Base-by-base conservation (phyloP, 92 coral and sea anemone species). In the Actinernus sp. region DNA sequence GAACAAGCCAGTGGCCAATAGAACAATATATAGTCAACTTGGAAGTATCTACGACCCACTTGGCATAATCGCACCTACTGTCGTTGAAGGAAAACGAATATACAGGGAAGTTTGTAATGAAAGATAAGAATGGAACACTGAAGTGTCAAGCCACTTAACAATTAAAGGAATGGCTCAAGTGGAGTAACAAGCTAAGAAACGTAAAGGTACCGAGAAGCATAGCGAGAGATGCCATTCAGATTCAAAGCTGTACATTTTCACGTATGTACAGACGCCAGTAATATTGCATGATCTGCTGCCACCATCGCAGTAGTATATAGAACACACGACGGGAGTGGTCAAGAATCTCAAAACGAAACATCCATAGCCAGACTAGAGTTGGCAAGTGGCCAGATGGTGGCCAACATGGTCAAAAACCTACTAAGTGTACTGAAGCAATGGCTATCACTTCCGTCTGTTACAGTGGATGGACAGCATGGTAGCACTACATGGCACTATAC, bases 381-480 rank as follows among this genome's bases (percentile, higher is more conserved):
- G 51, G 50, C 68, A 39, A n/a, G 83, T 21, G 65, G 65, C 4
- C 92, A 86, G 45, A 86, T 74, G 84, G 77, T 80, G 14, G 85
- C 74, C 4, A 74, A 74, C 49, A 53, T 67, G 87, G 92, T 39
- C 21, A 56, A 56, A 37, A 63, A 80, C 30, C 60, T 80, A 14
- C 29, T 20, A 29, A 26, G 46, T 12, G 88, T 80, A 28, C 58
- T 80, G 28, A 61, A 53, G 40, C 48, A 58, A 44, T 86, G 74
- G 83, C 74, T n/a, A n/a, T n/a, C n/a, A n/a, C n/a, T n/a, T n/a
- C n/a, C n/a, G n/a, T n/a, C n/a, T 45, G 25, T 67, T 55, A 0
- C 32, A 68, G 5, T 76, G 79, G 80, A 76, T 83, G 76, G 65
- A n/a, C n/a, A n/a, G n/a, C n/a, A n/a, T n/a, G n/a, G n/a, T n/a